These are phyloP conservation scores for Notospermus geniculatus DNA, from an alignment of 1,140 invertebrate genomes.

Conservation along the genomic window DNA sequence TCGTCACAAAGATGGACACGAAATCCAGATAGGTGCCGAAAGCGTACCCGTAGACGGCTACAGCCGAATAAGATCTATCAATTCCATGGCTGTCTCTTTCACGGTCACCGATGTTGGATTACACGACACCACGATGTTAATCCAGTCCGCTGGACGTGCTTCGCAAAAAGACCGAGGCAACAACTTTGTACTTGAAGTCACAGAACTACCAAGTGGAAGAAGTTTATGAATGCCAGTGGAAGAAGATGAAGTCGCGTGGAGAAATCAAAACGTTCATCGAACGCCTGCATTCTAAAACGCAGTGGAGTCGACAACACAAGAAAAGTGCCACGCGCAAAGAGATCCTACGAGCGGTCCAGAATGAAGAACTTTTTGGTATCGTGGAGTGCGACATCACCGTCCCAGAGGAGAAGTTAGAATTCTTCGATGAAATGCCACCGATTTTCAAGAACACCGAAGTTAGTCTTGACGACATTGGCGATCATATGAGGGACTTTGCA, in stretches of 20 bases:
- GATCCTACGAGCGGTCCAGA: constrained; percentile 14
- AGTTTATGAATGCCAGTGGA: constrained; percentile 3
- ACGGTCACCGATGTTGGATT: constrained; percentile 15
- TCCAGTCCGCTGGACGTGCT: background rate
- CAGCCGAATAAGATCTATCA: no score
- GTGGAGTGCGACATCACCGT: constrained; percentile 24
- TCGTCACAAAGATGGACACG: background rate
- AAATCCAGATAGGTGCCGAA: background rate
- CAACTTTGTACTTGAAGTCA: background rate
- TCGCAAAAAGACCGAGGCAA: background rate
- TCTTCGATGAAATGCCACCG: background rate
- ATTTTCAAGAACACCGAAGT: background rate
- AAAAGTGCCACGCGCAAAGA: constrained; percentile 13
- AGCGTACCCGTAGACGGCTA: constrained; percentile 17
- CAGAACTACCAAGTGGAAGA: background rate
- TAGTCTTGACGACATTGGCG: background rate
- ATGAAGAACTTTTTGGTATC: constrained; percentile 23
- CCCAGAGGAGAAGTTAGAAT: constrained; percentile 1
- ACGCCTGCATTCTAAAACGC: no score
- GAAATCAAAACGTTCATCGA: constrained; percentile 1
- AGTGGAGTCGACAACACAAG: constrained; percentile 14
- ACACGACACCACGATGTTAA: background rate
- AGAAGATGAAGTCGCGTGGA: background rate
- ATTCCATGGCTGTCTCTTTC: constrained; percentile 27
- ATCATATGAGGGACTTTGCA: constrained; percentile 8